Conservation (phyloP, 2,888 invertebrate species). For the Limenitis arthemis region DNA sequence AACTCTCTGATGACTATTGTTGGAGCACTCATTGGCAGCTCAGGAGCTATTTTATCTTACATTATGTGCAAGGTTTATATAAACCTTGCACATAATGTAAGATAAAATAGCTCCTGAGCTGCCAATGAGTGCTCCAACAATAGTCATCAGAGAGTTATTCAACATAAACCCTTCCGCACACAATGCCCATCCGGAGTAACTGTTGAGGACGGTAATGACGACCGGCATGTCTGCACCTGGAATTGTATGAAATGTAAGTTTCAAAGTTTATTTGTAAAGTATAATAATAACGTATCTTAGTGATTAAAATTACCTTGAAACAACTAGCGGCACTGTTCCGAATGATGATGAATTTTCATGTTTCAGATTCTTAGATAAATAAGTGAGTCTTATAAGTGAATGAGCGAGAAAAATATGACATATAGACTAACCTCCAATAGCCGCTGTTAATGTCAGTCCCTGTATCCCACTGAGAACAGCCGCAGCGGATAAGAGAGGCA, state of each 20-base stretch:
- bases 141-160: constrained; percentile 92
- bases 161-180: constrained; percentile 96
- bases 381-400: not conserved
- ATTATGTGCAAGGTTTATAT: constrained; percentile 88
- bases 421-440: constrained; percentile 82
- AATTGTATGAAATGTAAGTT: not conserved
- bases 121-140: constrained; percentile 92
- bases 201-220: constrained; percentile 92
- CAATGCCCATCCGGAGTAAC: constrained; percentile 94
- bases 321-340: no score
- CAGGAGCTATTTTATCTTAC: constrained; percentile 93
- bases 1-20: constrained; percentile 94
- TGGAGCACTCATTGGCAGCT: constrained; percentile 91
- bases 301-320: no score
- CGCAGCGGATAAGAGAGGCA: constrained; percentile 82
- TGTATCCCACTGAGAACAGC: constrained; percentile 84
- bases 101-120: constrained; percentile 93
- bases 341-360: no score
- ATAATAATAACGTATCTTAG: not conserved
- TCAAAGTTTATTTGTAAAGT: not conserved
- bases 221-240: constrained; percentile 95
- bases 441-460: constrained; percentile 90
- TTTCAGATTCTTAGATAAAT: not conserved
- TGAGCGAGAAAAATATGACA: not conserved
- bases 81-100: constrained; percentile 92